Evolutionary conservation across 2,113 vertebrate genomes (phyloP).

Genomic region (Phalacrocorax brasilianus): DNA sequence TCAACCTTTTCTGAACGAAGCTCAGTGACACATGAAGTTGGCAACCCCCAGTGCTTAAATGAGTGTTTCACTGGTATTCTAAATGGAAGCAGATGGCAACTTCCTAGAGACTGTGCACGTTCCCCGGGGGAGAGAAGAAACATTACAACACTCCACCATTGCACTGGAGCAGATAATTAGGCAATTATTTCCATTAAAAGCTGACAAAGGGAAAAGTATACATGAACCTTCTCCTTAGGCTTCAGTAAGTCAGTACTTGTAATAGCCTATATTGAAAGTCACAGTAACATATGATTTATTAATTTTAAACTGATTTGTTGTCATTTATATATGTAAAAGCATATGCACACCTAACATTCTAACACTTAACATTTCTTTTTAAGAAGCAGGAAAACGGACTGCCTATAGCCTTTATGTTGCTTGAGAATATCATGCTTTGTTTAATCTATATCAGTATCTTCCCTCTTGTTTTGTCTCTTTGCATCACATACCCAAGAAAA

Average conservation of each 20-base stretch:
- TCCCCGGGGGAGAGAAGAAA: conserved; percentile 66
- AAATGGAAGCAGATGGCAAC: conserved; percentile 75
- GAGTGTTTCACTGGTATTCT: conserved; percentile 64
- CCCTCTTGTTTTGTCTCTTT: not conserved
- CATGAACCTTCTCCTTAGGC: conserved; percentile 51
- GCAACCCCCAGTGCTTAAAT: conserved; percentile 50
- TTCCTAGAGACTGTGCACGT: conserved; percentile 64
- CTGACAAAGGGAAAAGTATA: conserved; percentile 53
- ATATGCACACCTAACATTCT: not conserved
- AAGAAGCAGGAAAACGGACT: not conserved
- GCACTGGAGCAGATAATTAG: conserved; percentile 79
- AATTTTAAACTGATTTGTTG: not conserved
- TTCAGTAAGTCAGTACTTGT: not conserved
- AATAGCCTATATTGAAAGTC: not conserved
- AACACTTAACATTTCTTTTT: not conserved
- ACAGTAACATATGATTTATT: not conserved
- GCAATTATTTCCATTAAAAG: conserved; percentile 73
- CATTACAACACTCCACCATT: conserved; percentile 59
- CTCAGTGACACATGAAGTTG: conserved; percentile 44
- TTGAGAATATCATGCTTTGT: not conserved
- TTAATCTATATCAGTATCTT: not conserved
- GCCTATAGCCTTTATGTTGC: not conserved
- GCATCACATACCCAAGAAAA: not conserved
- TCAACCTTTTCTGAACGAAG: not conserved
- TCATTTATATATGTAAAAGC: not conserved